Percentiles rank a stretch among this genome's conserved stretches.
phyloP scores from a whole-genome alignment of 2,888 invertebrate species.

The Polylopha cassiicola region DNA sequence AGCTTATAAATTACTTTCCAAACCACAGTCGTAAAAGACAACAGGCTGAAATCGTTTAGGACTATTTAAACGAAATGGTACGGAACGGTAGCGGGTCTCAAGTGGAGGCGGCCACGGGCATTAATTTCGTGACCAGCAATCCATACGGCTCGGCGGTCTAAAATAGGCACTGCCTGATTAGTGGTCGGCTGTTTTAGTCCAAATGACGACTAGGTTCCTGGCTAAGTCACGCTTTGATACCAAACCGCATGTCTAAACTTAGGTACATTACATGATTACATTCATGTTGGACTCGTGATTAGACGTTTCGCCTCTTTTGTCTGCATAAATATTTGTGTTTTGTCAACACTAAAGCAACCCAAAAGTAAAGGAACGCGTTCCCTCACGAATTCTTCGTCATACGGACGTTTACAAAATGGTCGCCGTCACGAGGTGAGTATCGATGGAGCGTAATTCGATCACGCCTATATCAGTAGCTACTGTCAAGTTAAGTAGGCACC shows the following conservation, averaged over 20 bases:
- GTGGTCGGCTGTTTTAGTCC: not conserved
- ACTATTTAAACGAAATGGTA: not conserved
- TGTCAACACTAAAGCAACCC: too few species aligned
- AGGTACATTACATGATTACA: constrained; percentile 5
- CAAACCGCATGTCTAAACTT: constrained; percentile 11
- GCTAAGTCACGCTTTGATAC: constrained; percentile 14
- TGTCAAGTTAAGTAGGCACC: constrained; percentile 60
- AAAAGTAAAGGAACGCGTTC: too few species aligned
- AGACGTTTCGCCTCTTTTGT: too few species aligned
- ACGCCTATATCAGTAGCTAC: constrained; percentile 47
- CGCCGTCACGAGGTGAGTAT: constrained; percentile 36
- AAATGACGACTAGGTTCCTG: constrained; percentile 1
- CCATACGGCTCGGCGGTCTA: too few species aligned
- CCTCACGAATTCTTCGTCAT: not conserved
- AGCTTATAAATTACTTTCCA: too few species aligned
- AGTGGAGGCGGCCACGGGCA: constrained; percentile 7
- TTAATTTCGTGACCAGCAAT: constrained; percentile 1
- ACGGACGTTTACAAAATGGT: constrained; percentile 6
- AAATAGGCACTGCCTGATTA: not conserved
- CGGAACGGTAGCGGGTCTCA: not conserved
- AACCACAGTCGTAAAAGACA: too few species aligned
- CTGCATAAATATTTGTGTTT: too few species aligned
- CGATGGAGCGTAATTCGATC: constrained; percentile 60
- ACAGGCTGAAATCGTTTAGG: not conserved
- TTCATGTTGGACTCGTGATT: not conserved